Evolutionary conservation across 2,113 vertebrate species (phyloP), one percentile per base, ranked within the genome.

Genomic region (Elaphurus davidianus): DNA sequence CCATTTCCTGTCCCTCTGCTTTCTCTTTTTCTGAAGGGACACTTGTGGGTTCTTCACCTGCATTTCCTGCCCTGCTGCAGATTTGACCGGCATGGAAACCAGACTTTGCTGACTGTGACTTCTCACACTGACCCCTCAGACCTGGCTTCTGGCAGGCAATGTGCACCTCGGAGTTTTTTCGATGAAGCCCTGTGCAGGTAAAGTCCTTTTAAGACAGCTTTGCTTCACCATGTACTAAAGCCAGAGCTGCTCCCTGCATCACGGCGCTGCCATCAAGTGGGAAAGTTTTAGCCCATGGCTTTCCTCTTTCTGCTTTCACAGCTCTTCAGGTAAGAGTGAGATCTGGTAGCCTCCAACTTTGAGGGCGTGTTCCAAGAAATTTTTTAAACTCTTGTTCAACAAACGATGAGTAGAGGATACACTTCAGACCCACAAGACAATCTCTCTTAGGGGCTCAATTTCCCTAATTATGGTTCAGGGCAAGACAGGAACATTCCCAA

Each of bases 211-310:
- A 50, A 50, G 43, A 50, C 2, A 45, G 15, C 5, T 55, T 67
- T 81, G 83, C 64, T 1, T 4, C 47, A 43, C 1, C 1, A 1
- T 21, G 19, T 8, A 43, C 12, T 19, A 81, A 92, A 45, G 21
- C 15, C 40, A 79, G 25, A 9, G 2, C 10, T 74, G 14, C 6
- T 54, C n/a, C 0, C 21, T 87, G 8, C 16, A 7, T 78, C 0
- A n/a, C 17, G 40, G 55, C 0, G 5, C 17, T 5, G 81, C 9
- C 7, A 33, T 5, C 25, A 36, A 25, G 14, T 6, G 1, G 28
- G 86, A 94, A 28, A 79, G n/a, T 28, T 43, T 50, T 81, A 36
- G 30, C 21, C 30, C 9, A 7, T 3, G 16, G 16, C 33, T 28
- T 93, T 71, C 10, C 6, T 82, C 43, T 87, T 86, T 19, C 16